Evolutionary conservation across 2,888 invertebrate genomes (phyloP), one percentile per base, ranked within the genome.

Genomic region (Phyto melanocephala): DNA sequence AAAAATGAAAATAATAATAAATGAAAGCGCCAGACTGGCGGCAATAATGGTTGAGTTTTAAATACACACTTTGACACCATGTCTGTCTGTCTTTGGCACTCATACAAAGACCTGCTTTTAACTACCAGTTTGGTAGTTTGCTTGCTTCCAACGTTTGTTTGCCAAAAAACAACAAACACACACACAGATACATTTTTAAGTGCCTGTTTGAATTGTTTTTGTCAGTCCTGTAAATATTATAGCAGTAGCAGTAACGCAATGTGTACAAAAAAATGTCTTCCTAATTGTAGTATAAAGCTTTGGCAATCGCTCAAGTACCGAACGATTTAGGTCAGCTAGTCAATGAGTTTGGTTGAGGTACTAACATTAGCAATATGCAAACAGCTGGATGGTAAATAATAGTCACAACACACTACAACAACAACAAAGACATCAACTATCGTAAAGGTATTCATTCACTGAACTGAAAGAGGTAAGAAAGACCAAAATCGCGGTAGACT

Each of bases 11-110:
- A 81, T 40, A 62, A 65, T 47, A 72, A 54, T 58, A 75, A 62
- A 50, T 35, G 24, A 63, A 56, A 20, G 74, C 78, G 80, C 58
- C 83, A 78, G 80, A 70, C 80, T 83, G 83, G 78, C 83, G 83
- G 54, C 83, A 67, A 67, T 81, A 65, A 52, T 77, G 47, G n/a
- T 24, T 47, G 70, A 77, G 35, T 72, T 40, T 35, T 58, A 47
- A 60, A 37, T 54, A 24, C n/a, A 20, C 45, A 7, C 6, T 17
- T 45, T 45, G 45, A 6, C 5, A 13, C 15, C 17, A 15, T 10
- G 52, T 20, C 24, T 3, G 6, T 5, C 2, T 50, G 20, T 28
- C 45, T 7, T 28, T n/a, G n/a, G n/a, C n/a, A n/a, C n/a, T n/a
- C n/a, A 28, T 28, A 28, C 28, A 28, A 28, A 28, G 28, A 28